Conservation (phyloP, 2,797 vertebrate genomes). For the Chrysocyon brachyurus region DNA sequence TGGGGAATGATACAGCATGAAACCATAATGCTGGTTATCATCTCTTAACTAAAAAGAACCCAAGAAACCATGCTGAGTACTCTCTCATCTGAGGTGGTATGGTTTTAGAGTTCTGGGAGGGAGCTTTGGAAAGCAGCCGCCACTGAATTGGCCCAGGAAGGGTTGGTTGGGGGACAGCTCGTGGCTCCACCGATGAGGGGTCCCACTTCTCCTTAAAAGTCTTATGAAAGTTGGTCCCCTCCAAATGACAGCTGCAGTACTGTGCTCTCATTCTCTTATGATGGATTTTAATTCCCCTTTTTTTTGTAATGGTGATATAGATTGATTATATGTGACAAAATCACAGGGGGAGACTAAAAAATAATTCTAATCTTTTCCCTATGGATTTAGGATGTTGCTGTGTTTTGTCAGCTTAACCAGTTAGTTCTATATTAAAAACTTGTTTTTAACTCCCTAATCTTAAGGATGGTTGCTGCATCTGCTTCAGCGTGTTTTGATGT, state of each 20-base stretch:
- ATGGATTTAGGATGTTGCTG: neutral
- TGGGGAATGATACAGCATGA: conserved; percentile 18
- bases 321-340: neutral
- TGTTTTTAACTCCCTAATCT: conserved; percentile 36
- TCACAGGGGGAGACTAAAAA: conserved; percentile 34
- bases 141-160: neutral
- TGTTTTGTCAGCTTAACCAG: conserved; percentile 54
- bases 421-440: conserved; percentile 50
- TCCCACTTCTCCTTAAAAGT: neutral
- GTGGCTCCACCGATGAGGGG: neutral
- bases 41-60: conserved; percentile 32
- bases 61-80: neutral
- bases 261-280: neutral
- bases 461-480: neutral
- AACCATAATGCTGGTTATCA: neutral
- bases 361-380: conserved; percentile 11
- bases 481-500: neutral
- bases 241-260: neutral
- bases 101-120: neutral
- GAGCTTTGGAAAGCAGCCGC: neutral
- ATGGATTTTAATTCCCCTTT: neutral
- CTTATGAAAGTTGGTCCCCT: neutral
- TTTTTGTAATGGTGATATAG: neutral
- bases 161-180: neutral
- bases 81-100: neutral